Evolutionary conservation across 2,797 vertebrate species (phyloP), one percentile per base, ranked within the genome.

Genomic region (Chanos chanos): DNA sequence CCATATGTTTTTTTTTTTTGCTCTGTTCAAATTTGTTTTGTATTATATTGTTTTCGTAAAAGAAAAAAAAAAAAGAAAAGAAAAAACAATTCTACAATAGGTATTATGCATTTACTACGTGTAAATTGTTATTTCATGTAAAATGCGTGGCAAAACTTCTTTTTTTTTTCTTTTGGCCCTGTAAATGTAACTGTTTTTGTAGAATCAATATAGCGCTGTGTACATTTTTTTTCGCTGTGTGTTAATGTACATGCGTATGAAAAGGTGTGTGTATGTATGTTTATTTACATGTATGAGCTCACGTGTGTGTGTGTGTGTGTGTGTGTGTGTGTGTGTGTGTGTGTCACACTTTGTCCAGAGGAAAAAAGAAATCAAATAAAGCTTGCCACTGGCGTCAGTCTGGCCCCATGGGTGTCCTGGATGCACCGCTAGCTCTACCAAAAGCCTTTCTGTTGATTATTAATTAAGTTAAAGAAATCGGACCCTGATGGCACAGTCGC

Each of bases 381-480:
- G 31, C n/a, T 24, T 22, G 30, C n/a, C 25, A 36, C 10, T 44
- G 47, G 49, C 28, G 24, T 60, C 40, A 52, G 41, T 9, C 28
- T 10, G 43, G 33, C 18, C 31, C 18, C 34, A 36, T 8, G 57
- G 33, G 34, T 34, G 30, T n/a, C 10, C 24, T 19, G 16, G 15
- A 27, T n/a, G 24, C 51, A 37, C 44, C 15, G 22, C 22, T 43
- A 57, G 45, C 49, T 36, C 22, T 34, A 47, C 34, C 30, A 40
- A 60, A 60, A 76, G 56, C 61, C 58, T 69, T 69, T 73, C 68
- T 74, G 61, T 64, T 76, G 67, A 78, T 80, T 75, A 80, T 78
- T 77, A 76, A 79, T 83, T 73, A 74, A 66, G 57, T 76, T 77
- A 68, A 65, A 76, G 61, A 77, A 75, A 76, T 74, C 71, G 67